Evolutionary conservation across 2,113 vertebrate genomes (phyloP).

Genomic region (Ceyx melanurus): DNA sequence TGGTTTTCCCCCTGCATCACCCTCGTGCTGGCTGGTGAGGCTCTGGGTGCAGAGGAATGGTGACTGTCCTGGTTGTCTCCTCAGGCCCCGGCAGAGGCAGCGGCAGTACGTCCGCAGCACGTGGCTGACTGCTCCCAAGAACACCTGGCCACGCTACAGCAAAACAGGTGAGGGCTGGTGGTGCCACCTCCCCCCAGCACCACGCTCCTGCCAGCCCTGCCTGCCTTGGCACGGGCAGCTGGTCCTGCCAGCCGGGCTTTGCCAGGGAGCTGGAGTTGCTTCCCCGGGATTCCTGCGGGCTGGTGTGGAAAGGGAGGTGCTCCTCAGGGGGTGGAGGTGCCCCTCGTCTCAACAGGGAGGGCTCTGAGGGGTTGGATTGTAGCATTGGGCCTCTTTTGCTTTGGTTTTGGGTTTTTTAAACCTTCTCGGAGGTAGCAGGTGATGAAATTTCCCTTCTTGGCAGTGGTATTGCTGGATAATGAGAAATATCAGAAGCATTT

Average conservation of each 20-base stretch:
- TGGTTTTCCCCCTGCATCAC: neutral
- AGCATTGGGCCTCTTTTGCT: neutral
- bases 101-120: slow-evolving; percentile 86
- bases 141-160: slow-evolving; percentile 92
- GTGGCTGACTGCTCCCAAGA: slow-evolving; percentile 90
- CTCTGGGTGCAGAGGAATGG: neutral
- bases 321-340: neutral
- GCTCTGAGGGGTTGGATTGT: neutral
- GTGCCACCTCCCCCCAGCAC: neutral
- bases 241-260: neutral
- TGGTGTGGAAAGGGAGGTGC: neutral
- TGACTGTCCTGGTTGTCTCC: neutral
- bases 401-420: too few relatives aligned
- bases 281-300: neutral
- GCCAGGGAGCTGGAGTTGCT: neutral
- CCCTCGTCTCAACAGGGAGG: neutral
- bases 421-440: neutral
- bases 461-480: neutral
- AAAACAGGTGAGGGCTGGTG: slow-evolving; percentile 83
- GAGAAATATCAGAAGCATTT: neutral
- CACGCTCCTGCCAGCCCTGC: neutral
- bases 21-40: neutral
- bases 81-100: slow-evolving; percentile 87
- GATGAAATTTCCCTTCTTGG: neutral
- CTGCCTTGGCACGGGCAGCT: accelerated